Evolutionary conservation across 2,797 vertebrate species (phyloP).

Genomic region (Carcharodon carcharias): DNA sequence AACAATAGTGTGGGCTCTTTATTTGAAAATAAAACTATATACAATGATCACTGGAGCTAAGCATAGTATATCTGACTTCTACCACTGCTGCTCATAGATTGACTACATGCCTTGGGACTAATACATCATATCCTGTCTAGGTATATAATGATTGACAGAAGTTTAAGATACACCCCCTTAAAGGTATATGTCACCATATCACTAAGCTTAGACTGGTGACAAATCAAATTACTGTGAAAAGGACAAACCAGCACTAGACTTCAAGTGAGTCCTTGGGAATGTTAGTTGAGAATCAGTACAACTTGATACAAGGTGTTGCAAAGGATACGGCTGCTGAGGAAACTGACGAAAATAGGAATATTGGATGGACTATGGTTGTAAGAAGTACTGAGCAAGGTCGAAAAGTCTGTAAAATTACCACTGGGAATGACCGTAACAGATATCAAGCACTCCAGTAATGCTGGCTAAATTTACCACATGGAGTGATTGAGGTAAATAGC

Average conservation of each 20-base stretch:
- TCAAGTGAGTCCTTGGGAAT: not conserved
- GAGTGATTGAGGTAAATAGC: not conserved
- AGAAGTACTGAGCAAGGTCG: not conserved
- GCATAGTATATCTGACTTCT: no score
- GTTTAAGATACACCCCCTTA: no score
- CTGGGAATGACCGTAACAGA: not conserved
- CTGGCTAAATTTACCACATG: not conserved
- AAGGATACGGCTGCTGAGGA: not conserved
- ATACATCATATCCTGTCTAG: no score
- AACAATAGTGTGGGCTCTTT: no score
- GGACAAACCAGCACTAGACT: not conserved
- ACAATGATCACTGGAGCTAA: no score
- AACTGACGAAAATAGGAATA: not conserved
- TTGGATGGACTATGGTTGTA: not conserved
- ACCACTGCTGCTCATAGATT: no score
- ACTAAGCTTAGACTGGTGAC: not conserved
- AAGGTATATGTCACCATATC: not conserved
- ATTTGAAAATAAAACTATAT: no score
- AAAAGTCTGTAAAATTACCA: no score
- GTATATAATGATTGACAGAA: no score
- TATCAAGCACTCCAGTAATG: not conserved
- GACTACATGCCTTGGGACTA: no score
- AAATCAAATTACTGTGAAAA: not conserved
- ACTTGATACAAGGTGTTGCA: not conserved
- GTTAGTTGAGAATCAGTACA: not conserved